Base-by-base conservation (phyloP, 1,140 invertebrate genomes). In the Drosophila kikkawai region DNA sequence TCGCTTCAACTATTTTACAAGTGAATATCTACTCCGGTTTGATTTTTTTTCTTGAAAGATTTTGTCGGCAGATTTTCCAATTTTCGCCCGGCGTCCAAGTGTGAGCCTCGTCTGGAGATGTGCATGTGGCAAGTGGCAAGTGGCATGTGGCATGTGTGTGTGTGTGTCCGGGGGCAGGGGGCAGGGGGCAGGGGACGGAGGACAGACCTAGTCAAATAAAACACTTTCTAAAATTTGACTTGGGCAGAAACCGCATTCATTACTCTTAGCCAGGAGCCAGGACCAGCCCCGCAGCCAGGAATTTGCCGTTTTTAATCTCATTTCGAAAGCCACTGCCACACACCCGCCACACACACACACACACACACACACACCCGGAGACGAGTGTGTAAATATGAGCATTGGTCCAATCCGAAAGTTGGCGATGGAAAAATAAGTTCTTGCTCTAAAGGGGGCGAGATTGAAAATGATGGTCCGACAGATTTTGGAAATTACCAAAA, bases 221-320 rank as follows among this genome's bases (percentile, higher is more conserved):
- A 90, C 85, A 90, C 86, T 90, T 90, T 90, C 86, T 85, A 90
- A 90, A 90, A 82, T 90, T 90, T 90, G 86, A 91, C 86, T 91
- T 91, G 87, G 86, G 86, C 86, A 91, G 84, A 90, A 90, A 90
- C 86, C 86, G 87, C 86, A 90, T 90, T 90, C 86, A 90, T 90
- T 90, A 90, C 86, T 90, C 86, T 91, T 90, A 91, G 86, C 86
- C 85, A 80, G 68, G 59, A 68, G 55, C 57, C 47, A 8, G 36
- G 50, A 68, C 77, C 57, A 77, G 81, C 88, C 81, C 85, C 79
- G 82, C 48, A 85, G 81, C 36, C 82, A 86, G 85, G 86, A 90
- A 90, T 90, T 90, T 91, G 80, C 86, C 86, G 86, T 90, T 90
- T 90, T 90, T 90, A 90, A 90, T 90, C 86, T 90, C 82, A 91